Evolutionary conservation across 2,797 vertebrate species (phyloP).

Genomic region (Gallirallus australis): DNA sequence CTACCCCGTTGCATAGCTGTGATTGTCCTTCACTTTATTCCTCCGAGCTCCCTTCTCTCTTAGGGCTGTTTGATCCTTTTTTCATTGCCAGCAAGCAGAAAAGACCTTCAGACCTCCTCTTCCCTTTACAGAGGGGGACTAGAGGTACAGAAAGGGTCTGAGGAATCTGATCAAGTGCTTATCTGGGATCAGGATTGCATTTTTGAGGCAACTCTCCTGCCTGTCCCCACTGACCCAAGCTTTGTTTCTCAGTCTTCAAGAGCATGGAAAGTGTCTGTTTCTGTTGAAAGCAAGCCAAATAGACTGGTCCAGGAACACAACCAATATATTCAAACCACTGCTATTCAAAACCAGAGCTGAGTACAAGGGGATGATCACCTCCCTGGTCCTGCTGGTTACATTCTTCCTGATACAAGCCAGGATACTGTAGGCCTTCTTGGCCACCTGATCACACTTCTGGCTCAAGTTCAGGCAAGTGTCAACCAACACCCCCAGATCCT

Average conservation of each 20-base stretch:
- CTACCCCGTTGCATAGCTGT: neutral
- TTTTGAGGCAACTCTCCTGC: neutral
- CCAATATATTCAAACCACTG: neutral
- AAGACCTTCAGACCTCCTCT: neutral
- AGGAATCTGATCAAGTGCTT: neutral
- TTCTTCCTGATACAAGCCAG: no score
- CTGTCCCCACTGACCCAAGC: neutral
- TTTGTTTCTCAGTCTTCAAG: neutral
- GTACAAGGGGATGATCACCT: no score
- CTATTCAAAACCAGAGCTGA: no score
- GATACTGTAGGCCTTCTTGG: no score
- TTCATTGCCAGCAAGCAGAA: neutral
- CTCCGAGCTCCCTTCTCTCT: neutral
- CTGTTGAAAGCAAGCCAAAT: neutral
- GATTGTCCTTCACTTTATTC: neutral
- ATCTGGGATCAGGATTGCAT: neutral
- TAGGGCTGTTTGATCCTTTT: neutral
- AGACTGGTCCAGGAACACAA: neutral
- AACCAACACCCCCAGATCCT: no score
- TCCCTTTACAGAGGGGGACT: neutral
- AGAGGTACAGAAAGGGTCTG: neutral
- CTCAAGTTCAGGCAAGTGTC: no score
- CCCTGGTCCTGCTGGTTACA: no score
- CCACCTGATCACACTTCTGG: no score
- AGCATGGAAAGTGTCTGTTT: neutral